phyloP scores from a whole-genome alignment of 92 coral and sea anemone genomes.

The Paramuricea clavata region DNA sequence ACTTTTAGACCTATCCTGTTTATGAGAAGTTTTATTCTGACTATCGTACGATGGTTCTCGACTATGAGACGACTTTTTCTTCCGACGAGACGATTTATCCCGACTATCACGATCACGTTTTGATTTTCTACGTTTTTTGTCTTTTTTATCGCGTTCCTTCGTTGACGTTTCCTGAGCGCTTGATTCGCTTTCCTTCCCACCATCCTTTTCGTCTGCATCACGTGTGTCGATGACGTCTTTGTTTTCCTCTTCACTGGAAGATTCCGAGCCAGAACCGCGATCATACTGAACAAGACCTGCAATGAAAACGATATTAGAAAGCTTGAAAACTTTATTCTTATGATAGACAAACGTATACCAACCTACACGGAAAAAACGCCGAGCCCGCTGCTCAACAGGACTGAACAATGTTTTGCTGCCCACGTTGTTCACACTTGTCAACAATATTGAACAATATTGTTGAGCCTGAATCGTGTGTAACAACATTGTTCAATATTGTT shows the following conservation, averaged over 20 bases:
- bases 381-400: no score
- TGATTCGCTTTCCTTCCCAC: not conserved
- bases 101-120: constrained; percentile 14
- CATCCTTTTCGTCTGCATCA: not conserved
- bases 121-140: constrained; percentile 26
- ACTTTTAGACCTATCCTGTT: not conserved
- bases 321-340: no score
- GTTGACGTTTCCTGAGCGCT: not conserved
- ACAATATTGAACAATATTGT: no score
- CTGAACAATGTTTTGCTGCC: no score
- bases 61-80: constrained; percentile 7
- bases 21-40: constrained; percentile 7
- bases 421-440: no score
- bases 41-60: constrained; percentile 26
- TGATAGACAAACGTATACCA: no score
- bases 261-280: constrained; percentile 83
- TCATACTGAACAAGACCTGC: constrained; percentile 85
- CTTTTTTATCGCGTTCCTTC: constrained; percentile 12
- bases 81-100: constrained; percentile 29
- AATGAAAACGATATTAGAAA: not conserved
- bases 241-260: constrained; percentile 76
- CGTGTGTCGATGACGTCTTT: constrained; percentile 16
- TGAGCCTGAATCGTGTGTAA: no score
- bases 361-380: no score
- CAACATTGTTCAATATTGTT: no score